These are phyloP conservation scores for Porites lutea DNA, from an alignment of 64 coral and sea anemone genomes.

Conservation along the genomic window DNA sequence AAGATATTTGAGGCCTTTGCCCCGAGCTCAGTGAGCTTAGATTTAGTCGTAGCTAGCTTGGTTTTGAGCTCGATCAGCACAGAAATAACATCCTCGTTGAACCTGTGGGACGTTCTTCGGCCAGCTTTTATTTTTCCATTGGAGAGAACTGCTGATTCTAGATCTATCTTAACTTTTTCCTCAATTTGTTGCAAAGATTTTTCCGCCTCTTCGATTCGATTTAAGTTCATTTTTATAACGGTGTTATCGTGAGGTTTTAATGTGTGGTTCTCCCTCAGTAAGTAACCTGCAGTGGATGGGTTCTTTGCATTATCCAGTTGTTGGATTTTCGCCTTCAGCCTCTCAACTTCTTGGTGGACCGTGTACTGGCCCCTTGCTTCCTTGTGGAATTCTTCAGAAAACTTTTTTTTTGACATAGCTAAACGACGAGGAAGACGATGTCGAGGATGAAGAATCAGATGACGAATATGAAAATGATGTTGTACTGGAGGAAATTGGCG, in stretches of 20 bases:
- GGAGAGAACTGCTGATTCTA: no score
- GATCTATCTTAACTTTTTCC: no score
- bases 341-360: not conserved
- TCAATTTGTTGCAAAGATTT: not conserved
- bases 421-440: no score
- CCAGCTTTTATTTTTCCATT: not conserved
- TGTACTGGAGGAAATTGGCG: no score
- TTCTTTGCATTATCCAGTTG: not conserved
- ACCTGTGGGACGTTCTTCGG: not conserved
- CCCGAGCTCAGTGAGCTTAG: conserved; percentile 30
- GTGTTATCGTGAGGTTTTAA: not conserved
- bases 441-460: no score
- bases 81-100: not conserved
- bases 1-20: conserved; percentile 16
- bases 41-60: conserved; percentile 18
- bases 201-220: not conserved
- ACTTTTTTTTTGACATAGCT: not conserved
- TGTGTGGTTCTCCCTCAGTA: conserved; percentile 16
- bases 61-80: not conserved
- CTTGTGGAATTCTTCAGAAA: not conserved
- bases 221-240: conserved; percentile 17
- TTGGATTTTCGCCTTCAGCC: not conserved
- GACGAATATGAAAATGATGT: no score
- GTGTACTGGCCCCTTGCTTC: not conserved
- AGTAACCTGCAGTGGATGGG: not conserved